Evolutionary conservation across 1,140 invertebrate genomes (phyloP).

Genomic region (Penaeus chinensis): DNA sequence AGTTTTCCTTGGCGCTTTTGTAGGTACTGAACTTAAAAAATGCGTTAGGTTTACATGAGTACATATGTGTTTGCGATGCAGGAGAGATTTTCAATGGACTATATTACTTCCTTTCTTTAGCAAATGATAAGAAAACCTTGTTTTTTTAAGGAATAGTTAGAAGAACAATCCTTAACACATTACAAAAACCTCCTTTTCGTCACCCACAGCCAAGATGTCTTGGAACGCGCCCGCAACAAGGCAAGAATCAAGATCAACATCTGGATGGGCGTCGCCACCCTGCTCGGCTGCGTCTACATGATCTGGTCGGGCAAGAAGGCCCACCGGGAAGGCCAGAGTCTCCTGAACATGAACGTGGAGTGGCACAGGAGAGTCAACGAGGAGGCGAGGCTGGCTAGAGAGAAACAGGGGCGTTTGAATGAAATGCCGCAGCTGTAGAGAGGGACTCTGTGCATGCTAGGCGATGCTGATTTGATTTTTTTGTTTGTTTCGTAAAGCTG

Average conservation of each 20-base stretch:
- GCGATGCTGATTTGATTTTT: too few relatives aligned
- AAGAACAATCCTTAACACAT: too few relatives aligned
- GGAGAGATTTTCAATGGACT: too few relatives aligned
- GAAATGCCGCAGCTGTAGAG: too few relatives aligned
- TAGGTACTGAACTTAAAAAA: background rate
- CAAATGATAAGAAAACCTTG: too few relatives aligned
- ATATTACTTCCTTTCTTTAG: too few relatives aligned
- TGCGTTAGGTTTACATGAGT: background rate
- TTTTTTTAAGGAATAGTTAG: too few relatives aligned
- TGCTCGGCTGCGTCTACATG: constrained; percentile 40
- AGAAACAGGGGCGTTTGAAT: too few relatives aligned
- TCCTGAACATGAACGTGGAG: constrained; percentile 46
- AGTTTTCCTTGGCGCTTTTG: background rate
- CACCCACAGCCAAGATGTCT: constrained; percentile 34
- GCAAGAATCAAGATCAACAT: constrained; percentile 59
- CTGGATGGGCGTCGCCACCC: constrained; percentile 40
- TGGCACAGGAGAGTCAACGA: constrained; percentile 47
- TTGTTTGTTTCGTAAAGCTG: too few relatives aligned
- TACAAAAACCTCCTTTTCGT: too few relatives aligned
- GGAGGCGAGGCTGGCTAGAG: background rate
- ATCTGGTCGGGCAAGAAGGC: constrained; percentile 46
- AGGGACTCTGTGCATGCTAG: too few relatives aligned
- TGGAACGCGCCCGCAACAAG: constrained; percentile 47
- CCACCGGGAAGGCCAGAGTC: constrained; percentile 17
- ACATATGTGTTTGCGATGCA: background rate